Conservation (phyloP, 2,888 invertebrate genomes). For the Steinernema carpocapsae region DNA sequence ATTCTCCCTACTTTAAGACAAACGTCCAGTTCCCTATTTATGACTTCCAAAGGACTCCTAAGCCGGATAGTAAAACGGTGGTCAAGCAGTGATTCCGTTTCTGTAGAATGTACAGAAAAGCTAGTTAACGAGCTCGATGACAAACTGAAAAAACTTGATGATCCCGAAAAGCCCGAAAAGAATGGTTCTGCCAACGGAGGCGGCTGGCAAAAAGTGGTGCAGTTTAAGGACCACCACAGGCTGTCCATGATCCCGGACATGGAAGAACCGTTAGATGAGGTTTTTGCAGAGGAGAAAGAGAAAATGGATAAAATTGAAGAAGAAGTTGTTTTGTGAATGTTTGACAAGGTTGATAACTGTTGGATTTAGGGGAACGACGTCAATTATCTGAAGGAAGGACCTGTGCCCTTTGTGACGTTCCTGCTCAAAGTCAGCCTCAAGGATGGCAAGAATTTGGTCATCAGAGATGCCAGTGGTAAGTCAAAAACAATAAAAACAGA, state of each 20-base stretch:
- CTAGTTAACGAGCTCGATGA: not conserved
- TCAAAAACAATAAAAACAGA: too few relatives aligned
- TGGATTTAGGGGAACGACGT: constrained; percentile 37
- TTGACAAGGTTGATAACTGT: not conserved
- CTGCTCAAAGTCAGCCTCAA: constrained; percentile 60
- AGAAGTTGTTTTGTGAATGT: not conserved
- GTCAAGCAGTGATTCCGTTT: not conserved
- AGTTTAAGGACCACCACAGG: constrained; percentile 14
- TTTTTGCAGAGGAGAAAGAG: not conserved
- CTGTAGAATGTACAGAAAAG: not conserved
- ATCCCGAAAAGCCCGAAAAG: not conserved
- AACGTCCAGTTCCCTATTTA: too few relatives aligned
- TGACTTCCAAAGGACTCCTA: constrained; percentile 7
- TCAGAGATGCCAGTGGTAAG: constrained; percentile 62
- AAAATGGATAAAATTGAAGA: not conserved
- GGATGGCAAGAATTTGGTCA: constrained; percentile 64
- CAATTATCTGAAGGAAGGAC: constrained; percentile 14
- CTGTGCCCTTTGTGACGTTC: constrained; percentile 56
- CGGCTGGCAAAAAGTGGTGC: not conserved
- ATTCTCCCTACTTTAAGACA: too few relatives aligned
- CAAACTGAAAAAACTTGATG: too few relatives aligned
- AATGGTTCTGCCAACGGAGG: not conserved
- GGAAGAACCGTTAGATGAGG: not conserved
- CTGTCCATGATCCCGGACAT: constrained; percentile 3
- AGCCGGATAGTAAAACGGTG: constrained; percentile 3